Conservation (phyloP, 2,113 vertebrate genomes). For the Hippopotamus amphibius region DNA sequence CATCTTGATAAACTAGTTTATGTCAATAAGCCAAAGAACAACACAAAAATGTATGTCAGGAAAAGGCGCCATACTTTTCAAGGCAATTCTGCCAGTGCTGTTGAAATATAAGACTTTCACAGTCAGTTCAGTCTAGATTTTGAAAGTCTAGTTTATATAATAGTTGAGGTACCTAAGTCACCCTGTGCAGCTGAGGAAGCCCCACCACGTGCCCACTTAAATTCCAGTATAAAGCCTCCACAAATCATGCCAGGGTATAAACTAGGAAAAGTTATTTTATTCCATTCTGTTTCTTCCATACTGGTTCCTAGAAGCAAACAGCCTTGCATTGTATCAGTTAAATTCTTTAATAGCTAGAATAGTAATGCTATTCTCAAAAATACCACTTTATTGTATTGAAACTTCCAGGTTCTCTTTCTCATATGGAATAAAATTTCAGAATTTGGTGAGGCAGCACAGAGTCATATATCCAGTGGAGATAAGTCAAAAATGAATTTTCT, state of each 20-base stretch:
- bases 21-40: neutral
- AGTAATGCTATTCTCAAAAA: slow-evolving; percentile 33
- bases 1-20: neutral
- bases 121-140: neutral
- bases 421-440: slow-evolving; percentile 42
- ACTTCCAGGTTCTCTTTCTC: slow-evolving; percentile 47
- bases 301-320: neutral
- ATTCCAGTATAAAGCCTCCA: neutral
- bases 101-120: neutral
- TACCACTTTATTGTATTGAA: neutral
- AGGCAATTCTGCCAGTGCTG: neutral
- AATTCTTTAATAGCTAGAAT: slow-evolving; percentile 25
- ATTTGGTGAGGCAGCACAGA: slow-evolving; percentile 54
- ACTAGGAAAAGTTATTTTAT: neutral
- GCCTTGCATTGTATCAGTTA: neutral
- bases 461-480: slow-evolving; percentile 40
- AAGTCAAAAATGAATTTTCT: slow-evolving; percentile 63
- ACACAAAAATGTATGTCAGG: neutral
- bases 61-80: neutral
- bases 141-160: slow-evolving; percentile 8
- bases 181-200: neutral
- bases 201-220: neutral
- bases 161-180: neutral
- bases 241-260: neutral
- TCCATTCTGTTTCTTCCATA: neutral